Conservation (phyloP, 2,797 vertebrate species). For the Meda fulgida region DNA sequence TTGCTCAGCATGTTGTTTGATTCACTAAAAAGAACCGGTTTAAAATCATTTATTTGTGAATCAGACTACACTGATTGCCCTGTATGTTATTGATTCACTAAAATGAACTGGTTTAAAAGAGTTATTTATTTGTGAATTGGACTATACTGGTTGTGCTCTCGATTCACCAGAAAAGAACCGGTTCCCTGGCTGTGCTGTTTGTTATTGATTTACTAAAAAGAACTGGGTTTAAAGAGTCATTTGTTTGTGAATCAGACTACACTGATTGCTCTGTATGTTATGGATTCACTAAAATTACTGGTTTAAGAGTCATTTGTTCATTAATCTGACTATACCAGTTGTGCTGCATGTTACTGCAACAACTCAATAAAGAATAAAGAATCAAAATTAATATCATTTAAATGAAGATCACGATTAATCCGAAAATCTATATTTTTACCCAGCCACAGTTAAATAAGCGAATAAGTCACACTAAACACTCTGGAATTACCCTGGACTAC, state of each 20-base stretch:
- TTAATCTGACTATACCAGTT: not conserved
- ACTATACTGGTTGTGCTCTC: not conserved
- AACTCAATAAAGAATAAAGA: not conserved
- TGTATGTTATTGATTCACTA: not conserved
- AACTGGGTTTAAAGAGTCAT: not conserved
- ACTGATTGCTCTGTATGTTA: not conserved
- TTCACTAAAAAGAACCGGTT: not conserved
- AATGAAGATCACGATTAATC: not conserved
- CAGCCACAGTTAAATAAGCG: slow-evolving; percentile 17
- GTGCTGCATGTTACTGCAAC: no score
- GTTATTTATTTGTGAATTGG: not conserved
- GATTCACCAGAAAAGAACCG: not conserved
- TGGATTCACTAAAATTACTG: not conserved
- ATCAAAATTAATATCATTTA: not conserved
- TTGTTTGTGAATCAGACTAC: not conserved
- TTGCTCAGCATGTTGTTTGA: not conserved
- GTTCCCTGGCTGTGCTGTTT: no score
- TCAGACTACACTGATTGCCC: not conserved
- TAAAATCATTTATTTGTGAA: not conserved
- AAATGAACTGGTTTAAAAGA: not conserved
- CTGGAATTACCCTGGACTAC: slow-evolving; percentile 59
- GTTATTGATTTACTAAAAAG: not conserved
- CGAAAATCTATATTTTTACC: not conserved
- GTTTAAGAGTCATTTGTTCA: not conserved
- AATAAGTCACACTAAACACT: slow-evolving; percentile 33